A percentile compares a stretch with the other conserved stretches of the same genome.
Evolutionary conservation across 1,140 invertebrate species (phyloP).

Genomic region (Portunus trituberculatus): DNA sequence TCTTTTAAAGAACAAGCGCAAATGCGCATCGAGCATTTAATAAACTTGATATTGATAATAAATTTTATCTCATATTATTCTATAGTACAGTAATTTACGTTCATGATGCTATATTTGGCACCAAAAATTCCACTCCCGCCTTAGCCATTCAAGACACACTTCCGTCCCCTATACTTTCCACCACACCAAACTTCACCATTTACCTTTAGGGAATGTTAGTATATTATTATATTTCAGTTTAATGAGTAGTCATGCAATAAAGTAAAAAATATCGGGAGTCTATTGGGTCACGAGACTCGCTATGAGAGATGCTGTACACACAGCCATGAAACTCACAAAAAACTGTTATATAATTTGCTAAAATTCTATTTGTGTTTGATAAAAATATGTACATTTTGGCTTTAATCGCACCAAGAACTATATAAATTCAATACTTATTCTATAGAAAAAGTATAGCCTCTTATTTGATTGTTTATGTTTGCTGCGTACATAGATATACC

Average conservation of each 20-base stretch:
- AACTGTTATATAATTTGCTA: background rate
- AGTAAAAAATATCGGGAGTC: constrained; percentile 39
- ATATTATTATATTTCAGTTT: too few relatives aligned
- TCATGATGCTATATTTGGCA: constrained; percentile 38
- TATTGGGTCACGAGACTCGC: constrained; percentile 58
- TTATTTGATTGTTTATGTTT: constrained; percentile 45
- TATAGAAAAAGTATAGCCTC: constrained; percentile 6
- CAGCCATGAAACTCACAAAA: background rate
- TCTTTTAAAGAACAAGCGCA: too few relatives aligned
- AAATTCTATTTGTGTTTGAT: background rate
- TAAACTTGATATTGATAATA: too few relatives aligned
- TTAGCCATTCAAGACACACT: constrained; percentile 75
- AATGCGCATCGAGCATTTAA: too few relatives aligned
- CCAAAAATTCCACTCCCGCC: constrained; percentile 74
- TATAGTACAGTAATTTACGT: background rate
- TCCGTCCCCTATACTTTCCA: constrained; percentile 47
- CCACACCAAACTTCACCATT: background rate
- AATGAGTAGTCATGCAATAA: too few relatives aligned
- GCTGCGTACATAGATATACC: too few relatives aligned
- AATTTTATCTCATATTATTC: too few relatives aligned
- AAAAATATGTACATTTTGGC: background rate
- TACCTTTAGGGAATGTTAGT: too few relatives aligned
- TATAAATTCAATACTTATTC: background rate
- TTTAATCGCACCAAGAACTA: background rate
- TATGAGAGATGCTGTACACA: background rate